These are phyloP conservation scores for Coenobita brevimanus DNA, from an alignment of 1,140 invertebrate genomes.

Conservation along the genomic window DNA sequence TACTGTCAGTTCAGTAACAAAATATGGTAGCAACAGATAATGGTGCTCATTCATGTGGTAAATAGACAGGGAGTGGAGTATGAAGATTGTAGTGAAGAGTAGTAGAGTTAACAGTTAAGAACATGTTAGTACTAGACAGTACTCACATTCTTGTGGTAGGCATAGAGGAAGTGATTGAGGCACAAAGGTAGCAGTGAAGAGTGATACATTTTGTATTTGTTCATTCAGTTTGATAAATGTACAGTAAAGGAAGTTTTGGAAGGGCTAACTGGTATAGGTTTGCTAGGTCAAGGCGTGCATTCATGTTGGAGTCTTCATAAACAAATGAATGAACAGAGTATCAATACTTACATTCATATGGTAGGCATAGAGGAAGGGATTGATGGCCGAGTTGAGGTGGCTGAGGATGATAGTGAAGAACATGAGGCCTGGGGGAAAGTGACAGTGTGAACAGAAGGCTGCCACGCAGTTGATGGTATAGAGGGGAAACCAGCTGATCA, in stretches of 20 bases:
- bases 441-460: constrained; percentile 83
- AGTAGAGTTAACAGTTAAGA: too few species aligned
- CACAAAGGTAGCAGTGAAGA: too few species aligned
- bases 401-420: constrained; percentile 90
- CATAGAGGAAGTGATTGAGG: constrained; percentile 90
- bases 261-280: background rate
- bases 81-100: too few species aligned
- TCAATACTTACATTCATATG: constrained; percentile 80
- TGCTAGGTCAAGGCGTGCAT: background rate
- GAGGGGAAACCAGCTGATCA: constrained; percentile 93
- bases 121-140: too few species aligned
- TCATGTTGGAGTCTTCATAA: background rate
- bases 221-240: too few species aligned
- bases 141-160: constrained; percentile 85
- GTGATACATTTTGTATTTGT: too few species aligned
- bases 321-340: background rate
- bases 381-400: constrained; percentile 90
- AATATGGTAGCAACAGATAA: background rate
- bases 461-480: constrained; percentile 92
- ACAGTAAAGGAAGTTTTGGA: background rate
- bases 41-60: background rate
- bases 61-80: too few species aligned
- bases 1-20: background rate
- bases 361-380: constrained; percentile 91
- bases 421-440: constrained; percentile 81